phyloP scores from a whole-genome alignment of 2,797 vertebrate species.

The Artibeus lituratus region DNA sequence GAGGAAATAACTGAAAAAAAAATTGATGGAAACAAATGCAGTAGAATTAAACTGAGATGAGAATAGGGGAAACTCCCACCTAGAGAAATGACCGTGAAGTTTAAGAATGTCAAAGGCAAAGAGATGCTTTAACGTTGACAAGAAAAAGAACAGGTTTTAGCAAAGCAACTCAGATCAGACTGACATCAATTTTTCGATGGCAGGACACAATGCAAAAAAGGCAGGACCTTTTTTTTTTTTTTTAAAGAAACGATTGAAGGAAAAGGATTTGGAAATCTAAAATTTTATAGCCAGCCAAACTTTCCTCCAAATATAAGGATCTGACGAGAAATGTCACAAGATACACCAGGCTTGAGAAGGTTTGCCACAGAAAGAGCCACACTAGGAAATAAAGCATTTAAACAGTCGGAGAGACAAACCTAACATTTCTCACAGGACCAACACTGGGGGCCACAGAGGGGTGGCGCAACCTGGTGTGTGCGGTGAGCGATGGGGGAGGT shows the following conservation, averaged over 20 bases:
- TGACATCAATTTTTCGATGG: background rate
- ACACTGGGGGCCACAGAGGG: too few species aligned
- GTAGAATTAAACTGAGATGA: background rate
- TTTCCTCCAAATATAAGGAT: background rate
- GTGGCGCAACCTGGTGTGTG: background rate
- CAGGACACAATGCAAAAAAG: background rate
- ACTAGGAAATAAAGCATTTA: background rate
- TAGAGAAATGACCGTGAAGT: background rate
- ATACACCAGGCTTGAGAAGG: background rate
- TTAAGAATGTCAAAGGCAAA: background rate
- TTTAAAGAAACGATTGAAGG: background rate
- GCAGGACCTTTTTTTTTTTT: background rate
- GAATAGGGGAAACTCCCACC: background rate
- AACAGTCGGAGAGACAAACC: background rate
- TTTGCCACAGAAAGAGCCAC: background rate
- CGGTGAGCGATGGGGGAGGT: background rate
- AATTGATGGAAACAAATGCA: background rate
- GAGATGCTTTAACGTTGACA: background rate
- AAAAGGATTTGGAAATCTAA: background rate
- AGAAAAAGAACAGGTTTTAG: background rate
- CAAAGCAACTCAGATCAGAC: background rate
- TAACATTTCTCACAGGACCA: background rate
- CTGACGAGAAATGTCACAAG: background rate
- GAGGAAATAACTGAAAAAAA: background rate
- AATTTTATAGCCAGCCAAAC: background rate